A percentile compares a stretch with the other conserved stretches of the same genome.
phyloP scores from a whole-genome alignment of 2,888 invertebrate genomes.

The Tiliacea aurago region DNA sequence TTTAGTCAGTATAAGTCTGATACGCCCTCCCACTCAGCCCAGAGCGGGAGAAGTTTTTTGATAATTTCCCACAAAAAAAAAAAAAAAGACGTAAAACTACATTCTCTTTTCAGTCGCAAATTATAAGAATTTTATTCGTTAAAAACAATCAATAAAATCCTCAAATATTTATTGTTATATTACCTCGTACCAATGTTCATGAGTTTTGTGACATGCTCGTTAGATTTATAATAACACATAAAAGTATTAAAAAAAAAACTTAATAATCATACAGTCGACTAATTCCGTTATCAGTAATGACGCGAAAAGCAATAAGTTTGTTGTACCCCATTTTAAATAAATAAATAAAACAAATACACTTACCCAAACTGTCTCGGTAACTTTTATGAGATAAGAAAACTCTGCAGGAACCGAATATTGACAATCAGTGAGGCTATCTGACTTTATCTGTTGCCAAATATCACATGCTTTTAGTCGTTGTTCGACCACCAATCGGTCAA shows the following conservation, averaged over 20 bases:
- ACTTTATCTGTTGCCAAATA: slow-evolving; percentile 21
- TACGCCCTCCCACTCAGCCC: no score
- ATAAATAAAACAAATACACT: not conserved
- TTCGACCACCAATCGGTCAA: not conserved
- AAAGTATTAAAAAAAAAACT: slow-evolving; percentile 58
- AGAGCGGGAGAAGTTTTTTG: no score
- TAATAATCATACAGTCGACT: slow-evolving; percentile 47
- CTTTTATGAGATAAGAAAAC: not conserved
- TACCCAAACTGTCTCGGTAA: not conserved
- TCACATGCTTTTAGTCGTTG: slow-evolving; percentile 11
- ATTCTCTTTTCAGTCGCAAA: slow-evolving; percentile 16
- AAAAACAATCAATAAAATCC: slow-evolving; percentile 1
- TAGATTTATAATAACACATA: slow-evolving; percentile 55
- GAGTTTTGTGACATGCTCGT: slow-evolving; percentile 7
- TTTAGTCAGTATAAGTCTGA: no score
- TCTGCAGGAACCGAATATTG: not conserved
- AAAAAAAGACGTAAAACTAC: slow-evolving; percentile 35
- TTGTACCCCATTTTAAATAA: slow-evolving; percentile 19
- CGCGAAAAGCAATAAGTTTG: slow-evolving; percentile 59
- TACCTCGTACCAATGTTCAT: slow-evolving; percentile 3
- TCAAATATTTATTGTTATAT: slow-evolving; percentile 12
- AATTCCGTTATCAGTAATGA: slow-evolving; percentile 49
- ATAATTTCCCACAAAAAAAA: no score
- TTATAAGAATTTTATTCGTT: slow-evolving; percentile 5
- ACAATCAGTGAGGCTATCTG: not conserved